phyloP scores from a whole-genome alignment of 2,888 invertebrate species.

The Cephus runcator region DNA sequence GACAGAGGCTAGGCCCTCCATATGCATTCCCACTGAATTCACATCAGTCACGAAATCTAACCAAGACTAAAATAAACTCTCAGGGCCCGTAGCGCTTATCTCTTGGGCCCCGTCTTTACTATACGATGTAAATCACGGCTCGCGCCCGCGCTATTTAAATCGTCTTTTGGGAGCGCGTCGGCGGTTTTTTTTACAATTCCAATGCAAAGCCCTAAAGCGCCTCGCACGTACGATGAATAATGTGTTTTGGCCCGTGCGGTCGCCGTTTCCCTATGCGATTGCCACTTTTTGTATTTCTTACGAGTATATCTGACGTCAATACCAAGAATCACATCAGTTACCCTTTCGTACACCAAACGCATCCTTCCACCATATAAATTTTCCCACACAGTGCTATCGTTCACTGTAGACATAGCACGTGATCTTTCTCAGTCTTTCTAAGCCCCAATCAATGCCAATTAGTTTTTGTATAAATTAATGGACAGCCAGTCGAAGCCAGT shows the following conservation, averaged over 20 bases:
- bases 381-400: background rate
- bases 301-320: background rate
- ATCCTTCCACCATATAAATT: background rate
- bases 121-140: background rate
- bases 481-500: background rate
- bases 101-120: background rate
- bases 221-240: background rate
- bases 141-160: slow-evolving; percentile 2
- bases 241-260: background rate
- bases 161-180: slow-evolving; percentile 16
- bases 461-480: background rate
- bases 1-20: background rate
- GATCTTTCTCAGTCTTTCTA: background rate
- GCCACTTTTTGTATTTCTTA: background rate
- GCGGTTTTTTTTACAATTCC: slow-evolving; percentile 18
- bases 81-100: background rate
- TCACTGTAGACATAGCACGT: background rate
- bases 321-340: background rate
- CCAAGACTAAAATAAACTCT: background rate
- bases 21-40: background rate
- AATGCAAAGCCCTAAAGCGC: background rate
- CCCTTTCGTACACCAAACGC: background rate
- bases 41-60: background rate
- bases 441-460: background rate
- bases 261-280: background rate